These are phyloP conservation scores for Lucilia sericata DNA, from an alignment of 1,140 invertebrate species.

Conservation along the genomic window DNA sequence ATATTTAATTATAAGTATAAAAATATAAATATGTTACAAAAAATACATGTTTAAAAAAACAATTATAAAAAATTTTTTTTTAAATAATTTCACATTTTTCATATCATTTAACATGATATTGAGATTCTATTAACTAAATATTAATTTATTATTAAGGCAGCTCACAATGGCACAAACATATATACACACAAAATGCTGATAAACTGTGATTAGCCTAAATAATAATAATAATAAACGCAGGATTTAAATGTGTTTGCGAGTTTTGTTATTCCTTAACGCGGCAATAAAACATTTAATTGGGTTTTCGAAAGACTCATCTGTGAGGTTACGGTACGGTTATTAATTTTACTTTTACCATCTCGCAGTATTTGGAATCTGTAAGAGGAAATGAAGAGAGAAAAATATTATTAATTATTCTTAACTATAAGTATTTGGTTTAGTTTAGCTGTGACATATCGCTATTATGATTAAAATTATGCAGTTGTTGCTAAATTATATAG, in stretches of 20 bases:
- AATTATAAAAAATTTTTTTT: neutral
- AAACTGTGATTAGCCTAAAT: too few relatives aligned
- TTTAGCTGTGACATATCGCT: too few relatives aligned
- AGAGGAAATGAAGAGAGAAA: neutral
- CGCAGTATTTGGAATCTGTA: neutral
- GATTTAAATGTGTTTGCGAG: too few relatives aligned
- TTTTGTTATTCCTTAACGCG: neutral
- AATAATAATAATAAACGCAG: too few relatives aligned
- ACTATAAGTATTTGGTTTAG: too few relatives aligned
- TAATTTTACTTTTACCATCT: neutral
- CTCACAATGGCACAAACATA: neutral
- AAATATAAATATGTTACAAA: neutral
- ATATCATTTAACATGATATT: neutral
- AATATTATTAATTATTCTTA: too few relatives aligned
- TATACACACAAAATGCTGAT: neutral
- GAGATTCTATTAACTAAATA: constrained; percentile 1
- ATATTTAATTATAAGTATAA: neutral
- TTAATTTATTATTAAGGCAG: neutral
- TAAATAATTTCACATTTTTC: neutral
- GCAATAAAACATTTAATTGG: neutral
- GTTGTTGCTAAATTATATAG: too few relatives aligned
- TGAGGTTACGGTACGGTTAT: constrained; percentile 1
- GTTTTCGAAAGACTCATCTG: constrained; percentile 27
- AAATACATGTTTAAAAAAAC: neutral
- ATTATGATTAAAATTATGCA: too few relatives aligned